Evolutionary conservation across 2,113 vertebrate species (phyloP).

Genomic region (Choloepus hoffmanni): DNA sequence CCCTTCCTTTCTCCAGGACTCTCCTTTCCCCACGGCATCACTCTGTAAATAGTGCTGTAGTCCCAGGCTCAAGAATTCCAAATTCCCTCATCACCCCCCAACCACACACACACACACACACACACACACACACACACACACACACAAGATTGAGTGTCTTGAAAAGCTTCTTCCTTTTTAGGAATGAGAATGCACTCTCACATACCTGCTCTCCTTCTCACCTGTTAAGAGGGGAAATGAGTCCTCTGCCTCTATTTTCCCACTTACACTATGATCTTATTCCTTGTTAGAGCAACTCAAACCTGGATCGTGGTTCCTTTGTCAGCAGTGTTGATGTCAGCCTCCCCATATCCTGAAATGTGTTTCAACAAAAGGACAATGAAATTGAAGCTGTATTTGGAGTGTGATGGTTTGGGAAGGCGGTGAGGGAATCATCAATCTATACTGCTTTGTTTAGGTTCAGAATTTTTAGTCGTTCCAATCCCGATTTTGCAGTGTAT

Average conservation of each 20-base stretch:
- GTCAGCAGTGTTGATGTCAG: not conserved
- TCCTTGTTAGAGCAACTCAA: not conserved
- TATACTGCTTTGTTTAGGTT: not conserved
- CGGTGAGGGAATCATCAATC: not conserved
- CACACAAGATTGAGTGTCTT: not conserved
- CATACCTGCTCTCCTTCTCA: not conserved
- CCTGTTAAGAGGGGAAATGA: not conserved
- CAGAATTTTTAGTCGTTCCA: not conserved
- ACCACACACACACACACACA: too few species aligned
- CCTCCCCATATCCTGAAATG: not conserved
- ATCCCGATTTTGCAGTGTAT: not conserved
- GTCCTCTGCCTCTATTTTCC: not conserved
- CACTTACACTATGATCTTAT: not conserved
- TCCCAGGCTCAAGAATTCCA: not conserved
- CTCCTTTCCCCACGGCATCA: not conserved
- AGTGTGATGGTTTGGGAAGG: constrained; percentile 9
- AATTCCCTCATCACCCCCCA: not conserved
- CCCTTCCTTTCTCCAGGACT: not conserved
- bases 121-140: too few species aligned
- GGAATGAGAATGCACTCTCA: not conserved
- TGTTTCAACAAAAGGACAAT: not conserved
- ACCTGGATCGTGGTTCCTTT: not conserved
- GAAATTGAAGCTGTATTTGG: not conserved
- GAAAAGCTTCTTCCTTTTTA: not conserved
- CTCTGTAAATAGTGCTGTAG: not conserved